Base-by-base conservation (phyloP, 2,888 invertebrate genomes). In the Cynaeus angustus region DNA sequence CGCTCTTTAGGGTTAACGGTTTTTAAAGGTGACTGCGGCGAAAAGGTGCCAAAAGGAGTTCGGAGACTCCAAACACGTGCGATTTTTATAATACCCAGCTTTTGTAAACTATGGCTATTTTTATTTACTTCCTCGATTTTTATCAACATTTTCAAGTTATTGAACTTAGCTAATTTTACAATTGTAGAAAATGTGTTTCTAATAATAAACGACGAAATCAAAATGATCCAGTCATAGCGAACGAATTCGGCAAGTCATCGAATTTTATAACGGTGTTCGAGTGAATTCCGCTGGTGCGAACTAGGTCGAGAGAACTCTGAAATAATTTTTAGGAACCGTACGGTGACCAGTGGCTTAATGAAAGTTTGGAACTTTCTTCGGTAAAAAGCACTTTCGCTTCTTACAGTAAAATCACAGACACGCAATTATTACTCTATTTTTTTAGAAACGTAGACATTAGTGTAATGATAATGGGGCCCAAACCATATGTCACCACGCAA, bases 281-380 rank as follows among this genome's bases (percentile, higher is more conserved):
- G 30, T 53, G 53, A 53, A 53, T 12, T 53, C 30, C 28, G 14
- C 33, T 37, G 53, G 28, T 43, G 52, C 7, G 53, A 64, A 64
- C 43, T 64, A 13, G 64, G 64, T 64, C 64, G 16, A 50, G 62
- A 62, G 48, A 62, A 50, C 50, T 64, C 53, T 53, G 37, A 43
- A 21, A 41, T 21, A 14, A 61, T 61, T 61, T 61, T 61, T 21
- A 59, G 38, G 37, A 21, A 62, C 26, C 16, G 52, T 52, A 62
- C 48, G 33, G 53, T 43, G 43, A 43, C 62, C 50, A 62, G 48
- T 48, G 38, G 46, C 48, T 64, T 53, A 53, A 66, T 56, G 66
- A 66, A 66, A 66, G 66, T 66, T 65, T 65, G 62, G 62, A 62
- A 64, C 64, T 53, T 53, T 52, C 64, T 53, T 64, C 53, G 41